Conservation (phyloP, 2,888 invertebrate genomes). For the Lapara coniferarum region DNA sequence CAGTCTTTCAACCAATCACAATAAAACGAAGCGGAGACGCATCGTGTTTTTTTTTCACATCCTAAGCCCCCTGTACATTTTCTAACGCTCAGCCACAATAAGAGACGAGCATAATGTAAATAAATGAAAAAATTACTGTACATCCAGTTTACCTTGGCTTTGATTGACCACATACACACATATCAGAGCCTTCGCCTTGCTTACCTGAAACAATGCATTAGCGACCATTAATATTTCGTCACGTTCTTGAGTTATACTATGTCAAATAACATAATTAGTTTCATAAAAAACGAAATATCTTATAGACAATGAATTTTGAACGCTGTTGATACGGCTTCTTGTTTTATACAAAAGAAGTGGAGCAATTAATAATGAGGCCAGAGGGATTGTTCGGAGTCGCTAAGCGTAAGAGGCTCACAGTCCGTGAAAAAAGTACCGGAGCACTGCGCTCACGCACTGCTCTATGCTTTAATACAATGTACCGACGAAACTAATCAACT, state of each 20-base stretch:
- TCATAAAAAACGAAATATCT: slow-evolving; percentile 10
- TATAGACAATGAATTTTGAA: slow-evolving; percentile 38
- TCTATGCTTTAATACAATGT: slow-evolving; percentile 16
- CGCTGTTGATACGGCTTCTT: slow-evolving; percentile 58
- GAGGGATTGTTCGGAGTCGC: slow-evolving; percentile 46
- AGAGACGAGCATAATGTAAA: slow-evolving; percentile 19
- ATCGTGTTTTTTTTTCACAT: too few species aligned
- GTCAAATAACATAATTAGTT: slow-evolving; percentile 29
- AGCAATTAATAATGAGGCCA: slow-evolving; percentile 50
- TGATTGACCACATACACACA: neutral
- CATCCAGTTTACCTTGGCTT: slow-evolving; percentile 27
- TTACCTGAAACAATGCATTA: slow-evolving; percentile 62
- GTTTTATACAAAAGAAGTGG: slow-evolving; percentile 60
- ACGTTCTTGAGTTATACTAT: slow-evolving; percentile 28
- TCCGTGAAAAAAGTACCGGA: slow-evolving; percentile 56
- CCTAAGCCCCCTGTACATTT: neutral
- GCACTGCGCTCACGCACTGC: slow-evolving; percentile 33
- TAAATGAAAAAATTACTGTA: slow-evolving; percentile 17
- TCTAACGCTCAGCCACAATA: neutral
- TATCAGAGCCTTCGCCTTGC: slow-evolving; percentile 29
- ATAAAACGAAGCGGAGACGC: too few species aligned
- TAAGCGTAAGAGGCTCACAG: slow-evolving; percentile 44
- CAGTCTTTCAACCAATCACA: too few species aligned
- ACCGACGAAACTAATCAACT: slow-evolving; percentile 12
- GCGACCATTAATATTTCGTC: slow-evolving; percentile 34